These are phyloP conservation scores for Madoqua kirkii DNA, from an alignment of 2,113 vertebrate genomes.

Conservation along the genomic window DNA sequence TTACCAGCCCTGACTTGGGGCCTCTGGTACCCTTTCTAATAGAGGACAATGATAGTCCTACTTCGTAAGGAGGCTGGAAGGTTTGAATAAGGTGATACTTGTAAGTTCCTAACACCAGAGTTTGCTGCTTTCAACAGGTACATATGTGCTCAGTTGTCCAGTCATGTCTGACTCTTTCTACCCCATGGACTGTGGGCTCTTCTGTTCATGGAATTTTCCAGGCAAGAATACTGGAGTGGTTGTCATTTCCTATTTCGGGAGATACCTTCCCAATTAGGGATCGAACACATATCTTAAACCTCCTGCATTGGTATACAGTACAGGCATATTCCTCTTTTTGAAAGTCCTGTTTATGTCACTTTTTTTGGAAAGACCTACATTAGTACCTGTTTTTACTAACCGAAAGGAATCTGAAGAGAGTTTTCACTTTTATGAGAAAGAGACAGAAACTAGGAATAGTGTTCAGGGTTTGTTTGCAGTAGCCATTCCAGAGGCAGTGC, in stretches of 20 bases:
- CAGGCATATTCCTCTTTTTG: not conserved
- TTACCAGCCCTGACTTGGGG: not conserved
- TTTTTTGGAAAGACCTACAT: not conserved
- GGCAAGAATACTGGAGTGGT: not conserved
- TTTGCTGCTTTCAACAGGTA: accelerated
- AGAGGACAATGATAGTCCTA: not conserved
- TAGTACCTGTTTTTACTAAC: not conserved
- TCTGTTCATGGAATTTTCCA: not conserved
- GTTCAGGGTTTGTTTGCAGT: not conserved
- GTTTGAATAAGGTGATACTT: not conserved
- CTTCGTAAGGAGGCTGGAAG: too few relatives aligned
- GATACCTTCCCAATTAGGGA: not conserved
- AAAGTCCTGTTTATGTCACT: not conserved
- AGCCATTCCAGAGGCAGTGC: not conserved
- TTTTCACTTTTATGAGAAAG: not conserved
- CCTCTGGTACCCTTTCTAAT: not conserved
- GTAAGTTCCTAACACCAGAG: not conserved
- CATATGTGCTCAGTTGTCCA: not conserved
- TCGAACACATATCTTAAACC: not conserved
- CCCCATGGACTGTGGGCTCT: not conserved
- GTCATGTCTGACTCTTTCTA: not conserved
- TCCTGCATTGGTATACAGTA: not conserved
- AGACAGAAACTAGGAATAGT: not conserved
- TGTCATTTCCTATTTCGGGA: not conserved
- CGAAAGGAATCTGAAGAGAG: not conserved